Evolutionary conservation across 2,888 invertebrate genomes (phyloP), one percentile per base, ranked within the genome.

Genomic region (Prosopocoilus inquinatus): DNA sequence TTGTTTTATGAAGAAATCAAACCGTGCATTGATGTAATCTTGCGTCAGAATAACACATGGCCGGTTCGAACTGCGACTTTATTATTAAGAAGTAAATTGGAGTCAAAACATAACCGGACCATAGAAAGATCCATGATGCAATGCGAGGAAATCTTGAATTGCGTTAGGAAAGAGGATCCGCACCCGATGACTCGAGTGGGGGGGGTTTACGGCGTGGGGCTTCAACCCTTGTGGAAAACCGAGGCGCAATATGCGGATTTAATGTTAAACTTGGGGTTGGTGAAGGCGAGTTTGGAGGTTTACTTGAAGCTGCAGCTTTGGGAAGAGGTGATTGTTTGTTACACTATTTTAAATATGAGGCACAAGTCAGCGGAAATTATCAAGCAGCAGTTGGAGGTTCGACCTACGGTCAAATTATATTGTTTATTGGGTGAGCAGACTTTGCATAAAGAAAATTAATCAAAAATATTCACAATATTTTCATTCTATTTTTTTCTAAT

Each of bases 341-440:
- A 97, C 72, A 90, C 91, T 38, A 79, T 86, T 59, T 75, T 97
- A 58, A 88, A 94, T 64, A 78, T 94, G 64, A 81, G 88, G 35
- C 94, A 96, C 69, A 94, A 94, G 85, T 96, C 97, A 0, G 93
- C 94, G 5, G 90, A 92, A 75, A 80, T 97, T 39, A 92, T 98
- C 62, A 82, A 85, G 50, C 86, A 94, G 69, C 89, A 94, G 74
- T 77, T 91, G 53, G 83, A 84, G 2, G 83, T 88, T 58, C 85
- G 89, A 53, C 91, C 93, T 50, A 90, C 92, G 0, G 90, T 93
- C 0, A 87, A 91, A 72, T 77, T 98, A 15, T 91, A 91, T 80
- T 97, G 97, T 74, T 82, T 94, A 38, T 81, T 98, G n/a, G 75
- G 75, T 73, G 65, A 64, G 61, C 47, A 34, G n/a, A 33, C 9